These are phyloP conservation scores for Eupristina koningsbergeri DNA, from an alignment of 1,140 invertebrate species.

Conservation along the genomic window DNA sequence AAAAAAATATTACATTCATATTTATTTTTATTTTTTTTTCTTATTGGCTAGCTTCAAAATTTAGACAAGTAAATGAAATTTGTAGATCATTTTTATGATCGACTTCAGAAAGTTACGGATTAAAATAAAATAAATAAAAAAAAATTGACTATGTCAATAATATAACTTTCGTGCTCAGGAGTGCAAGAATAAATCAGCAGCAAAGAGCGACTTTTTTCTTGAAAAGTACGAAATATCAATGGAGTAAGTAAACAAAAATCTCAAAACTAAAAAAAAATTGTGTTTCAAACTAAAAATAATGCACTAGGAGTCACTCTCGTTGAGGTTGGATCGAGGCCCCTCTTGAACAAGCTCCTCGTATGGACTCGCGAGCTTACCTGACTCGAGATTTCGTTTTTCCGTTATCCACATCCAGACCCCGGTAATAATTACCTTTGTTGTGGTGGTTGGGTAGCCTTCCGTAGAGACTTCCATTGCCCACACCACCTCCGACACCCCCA, in stretches of 20 bases:
- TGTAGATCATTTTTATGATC: no score
- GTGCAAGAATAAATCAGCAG: neutral
- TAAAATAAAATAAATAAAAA: no score
- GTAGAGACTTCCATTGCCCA: conserved; percentile 74
- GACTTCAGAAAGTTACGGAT: no score
- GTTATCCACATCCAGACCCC: neutral
- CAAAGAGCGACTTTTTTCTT: neutral
- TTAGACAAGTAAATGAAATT: no score
- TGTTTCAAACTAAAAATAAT: neutral
- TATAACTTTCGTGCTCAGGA: no score
- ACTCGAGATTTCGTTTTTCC: neutral
- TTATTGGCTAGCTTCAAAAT: no score
- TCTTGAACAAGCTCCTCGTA: neutral
- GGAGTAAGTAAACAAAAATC: no score
- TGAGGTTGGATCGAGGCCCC: neutral
- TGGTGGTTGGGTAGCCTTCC: conserved; percentile 68
- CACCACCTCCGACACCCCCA: conserved; percentile 69
- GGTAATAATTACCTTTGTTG: conserved; percentile 58
- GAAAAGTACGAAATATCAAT: neutral
- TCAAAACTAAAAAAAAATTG: no score
- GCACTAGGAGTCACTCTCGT: neutral
- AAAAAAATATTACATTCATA: no score
- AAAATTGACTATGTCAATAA: no score
- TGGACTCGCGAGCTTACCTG: neutral
- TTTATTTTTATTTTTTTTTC: no score